These are phyloP conservation scores for Cryptotis parvus DNA, from an alignment of 2,113 vertebrate genomes.

Conservation along the genomic window DNA sequence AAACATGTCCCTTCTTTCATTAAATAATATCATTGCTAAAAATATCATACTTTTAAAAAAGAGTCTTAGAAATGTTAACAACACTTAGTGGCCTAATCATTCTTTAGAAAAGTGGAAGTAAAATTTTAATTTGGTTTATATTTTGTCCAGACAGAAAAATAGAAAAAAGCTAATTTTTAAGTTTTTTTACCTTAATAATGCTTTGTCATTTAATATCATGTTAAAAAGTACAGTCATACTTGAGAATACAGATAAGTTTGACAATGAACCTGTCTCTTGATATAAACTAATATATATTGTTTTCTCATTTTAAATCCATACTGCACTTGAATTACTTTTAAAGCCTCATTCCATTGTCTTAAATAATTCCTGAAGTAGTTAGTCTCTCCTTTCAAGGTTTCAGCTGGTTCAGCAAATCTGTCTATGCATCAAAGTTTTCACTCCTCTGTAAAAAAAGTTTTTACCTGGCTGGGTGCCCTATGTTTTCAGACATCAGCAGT, in stretches of 20 bases:
- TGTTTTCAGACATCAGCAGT: conserved; percentile 79
- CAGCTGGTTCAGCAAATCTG: conserved; percentile 43
- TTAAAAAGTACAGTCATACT: background rate
- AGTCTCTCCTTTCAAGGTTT: conserved; percentile 60
- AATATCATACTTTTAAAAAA: background rate
- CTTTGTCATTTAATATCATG: background rate
- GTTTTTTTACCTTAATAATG: background rate
- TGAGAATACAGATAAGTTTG: background rate
- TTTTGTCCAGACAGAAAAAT: conserved; percentile 15
- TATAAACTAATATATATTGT: conserved; percentile 24
- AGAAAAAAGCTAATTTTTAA: conserved; percentile 30
- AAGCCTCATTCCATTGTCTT: conserved; percentile 48
- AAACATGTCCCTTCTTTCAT: background rate
- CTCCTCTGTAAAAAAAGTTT: conserved; percentile 43
- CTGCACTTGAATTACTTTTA: conserved; percentile 55
- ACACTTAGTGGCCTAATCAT: background rate
- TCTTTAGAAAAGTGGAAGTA: conserved; percentile 5
- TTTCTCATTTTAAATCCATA: conserved; percentile 42
- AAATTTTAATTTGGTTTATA: conserved; percentile 30
- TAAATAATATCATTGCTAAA: background rate
- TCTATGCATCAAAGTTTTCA: conserved; percentile 25
- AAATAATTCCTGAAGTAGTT: conserved; percentile 11
- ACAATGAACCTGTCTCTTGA: background rate
- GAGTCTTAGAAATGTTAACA: background rate
- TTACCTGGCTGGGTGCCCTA: conserved; percentile 62